Conservation (phyloP, 2,888 invertebrate species). For the Platynereis dumerilii region DNA sequence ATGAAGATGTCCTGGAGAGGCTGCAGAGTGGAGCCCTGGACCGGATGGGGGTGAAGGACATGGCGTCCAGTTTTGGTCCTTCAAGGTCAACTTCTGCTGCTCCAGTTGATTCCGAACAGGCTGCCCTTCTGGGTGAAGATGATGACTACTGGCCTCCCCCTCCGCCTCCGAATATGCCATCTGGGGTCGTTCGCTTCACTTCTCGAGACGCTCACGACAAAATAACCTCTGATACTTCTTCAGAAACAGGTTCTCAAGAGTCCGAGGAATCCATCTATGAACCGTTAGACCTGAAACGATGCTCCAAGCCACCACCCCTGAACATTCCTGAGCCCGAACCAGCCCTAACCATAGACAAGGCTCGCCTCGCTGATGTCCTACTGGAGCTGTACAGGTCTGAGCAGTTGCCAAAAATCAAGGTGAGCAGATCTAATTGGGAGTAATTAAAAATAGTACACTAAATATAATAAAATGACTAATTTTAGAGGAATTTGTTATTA, state of each 20-base stretch:
- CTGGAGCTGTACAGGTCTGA: slow-evolving; percentile 7
- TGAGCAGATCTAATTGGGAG: no score
- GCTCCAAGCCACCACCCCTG: not conserved
- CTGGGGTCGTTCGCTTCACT: not conserved
- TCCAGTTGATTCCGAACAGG: not conserved
- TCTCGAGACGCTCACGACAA: not conserved
- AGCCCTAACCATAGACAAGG: slow-evolving; percentile 3
- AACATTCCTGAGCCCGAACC: not conserved
- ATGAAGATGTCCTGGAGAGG: slow-evolving; percentile 20
- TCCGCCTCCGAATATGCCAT: not conserved
- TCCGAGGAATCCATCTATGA: slow-evolving; percentile 5
- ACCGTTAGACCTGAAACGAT: not conserved
- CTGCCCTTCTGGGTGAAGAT: not conserved
- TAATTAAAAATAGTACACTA: no score
- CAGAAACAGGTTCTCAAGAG: not conserved
- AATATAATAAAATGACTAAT: no score
- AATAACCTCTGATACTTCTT: not conserved
- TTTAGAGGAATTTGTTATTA: not conserved
- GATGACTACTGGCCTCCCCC: slow-evolving; percentile 9
- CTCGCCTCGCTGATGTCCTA: slow-evolving; percentile 1
- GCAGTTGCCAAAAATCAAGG: no score
- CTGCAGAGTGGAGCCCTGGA: slow-evolving; percentile 23
- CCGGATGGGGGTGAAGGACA: slow-evolving; percentile 24
- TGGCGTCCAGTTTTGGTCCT: slow-evolving; percentile 20
- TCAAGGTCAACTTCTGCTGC: not conserved